Evolutionary conservation across 2,888 invertebrate species (phyloP), one percentile per base, ranked within the genome.

Genomic region (Tricholauxania praeusta): DNA sequence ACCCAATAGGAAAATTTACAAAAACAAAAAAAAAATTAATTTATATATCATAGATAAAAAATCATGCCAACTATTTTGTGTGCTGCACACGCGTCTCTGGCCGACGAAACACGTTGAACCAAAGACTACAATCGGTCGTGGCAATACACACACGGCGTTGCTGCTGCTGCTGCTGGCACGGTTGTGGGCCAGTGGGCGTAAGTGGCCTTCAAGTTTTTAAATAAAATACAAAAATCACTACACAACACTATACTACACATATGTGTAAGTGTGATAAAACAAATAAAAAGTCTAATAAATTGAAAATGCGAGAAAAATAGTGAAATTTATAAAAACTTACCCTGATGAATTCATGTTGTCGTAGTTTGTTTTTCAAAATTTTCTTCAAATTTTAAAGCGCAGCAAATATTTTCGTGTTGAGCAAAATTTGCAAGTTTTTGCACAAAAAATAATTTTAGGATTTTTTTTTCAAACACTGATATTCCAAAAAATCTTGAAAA

Each of bases 331-430:
- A 49, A 47, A 68, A 47, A 73, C 73, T 72, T 52, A 68, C 72
- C 68, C 68, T 68, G 68, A 68, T 63, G 72, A 63, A 63, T 68
- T 72, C 68, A 72, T 72, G 47, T 15, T 67, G 59, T 64, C 15
- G 49, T 22, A 5, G 12, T 19, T 64, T 51, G 19, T 6, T 28
- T n/a, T 51, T 15, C 49, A 64, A 28, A 49, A n/a, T 22, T 47
- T 62, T 51, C 19, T 17, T 49, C 51, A 28, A 51, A 39, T 39
- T 64, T 19, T 28, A 48, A 12, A 22, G 32, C 39, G 12, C 32
- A 48, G 47, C 17, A 49, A 63, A 49, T 14, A 22, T 22, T 8
- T 19, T 15, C 48, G 12, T 12, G 51, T 19, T 22, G 48, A 39
- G 39, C 39, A 39, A 39, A 39, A 39, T 57, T 57, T 19, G 60